These are phyloP conservation scores for Psephotus haematonotus DNA, from an alignment of 2,113 vertebrate species.

Conservation along the genomic window DNA sequence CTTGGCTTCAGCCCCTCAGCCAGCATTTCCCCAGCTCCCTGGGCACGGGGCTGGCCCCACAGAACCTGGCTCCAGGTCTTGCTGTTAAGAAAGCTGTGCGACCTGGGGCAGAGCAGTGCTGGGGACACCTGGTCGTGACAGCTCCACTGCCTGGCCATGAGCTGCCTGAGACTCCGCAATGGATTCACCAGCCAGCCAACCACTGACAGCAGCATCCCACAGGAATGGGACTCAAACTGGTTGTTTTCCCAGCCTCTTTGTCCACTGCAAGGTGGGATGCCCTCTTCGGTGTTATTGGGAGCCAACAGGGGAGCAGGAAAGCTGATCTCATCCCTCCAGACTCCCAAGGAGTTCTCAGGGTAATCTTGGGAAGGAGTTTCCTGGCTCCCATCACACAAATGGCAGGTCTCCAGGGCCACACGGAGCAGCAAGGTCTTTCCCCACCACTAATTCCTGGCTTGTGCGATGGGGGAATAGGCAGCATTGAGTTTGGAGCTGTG, in stretches of 20 bases:
- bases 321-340: background rate
- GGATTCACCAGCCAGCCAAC: background rate
- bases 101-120: background rate
- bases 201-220: background rate
- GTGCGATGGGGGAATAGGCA: background rate
- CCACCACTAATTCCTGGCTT: background rate
- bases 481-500: background rate
- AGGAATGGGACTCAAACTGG: background rate
- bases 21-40: accelerated
- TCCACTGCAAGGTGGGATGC: background rate
- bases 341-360: background rate
- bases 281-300: accelerated
- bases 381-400: background rate
- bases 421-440: accelerated
- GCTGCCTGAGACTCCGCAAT: accelerated
- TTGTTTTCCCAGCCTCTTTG: background rate
- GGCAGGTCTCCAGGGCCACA: background rate
- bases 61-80: background rate
- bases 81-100: background rate
- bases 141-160: accelerated
- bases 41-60: accelerated
- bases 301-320: background rate
- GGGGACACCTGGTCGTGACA: accelerated
- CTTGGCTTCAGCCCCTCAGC: background rate
- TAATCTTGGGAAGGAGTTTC: background rate